Evolutionary conservation across 2,888 invertebrate species (phyloP).

Genomic region (Ormyrus labotus): DNA sequence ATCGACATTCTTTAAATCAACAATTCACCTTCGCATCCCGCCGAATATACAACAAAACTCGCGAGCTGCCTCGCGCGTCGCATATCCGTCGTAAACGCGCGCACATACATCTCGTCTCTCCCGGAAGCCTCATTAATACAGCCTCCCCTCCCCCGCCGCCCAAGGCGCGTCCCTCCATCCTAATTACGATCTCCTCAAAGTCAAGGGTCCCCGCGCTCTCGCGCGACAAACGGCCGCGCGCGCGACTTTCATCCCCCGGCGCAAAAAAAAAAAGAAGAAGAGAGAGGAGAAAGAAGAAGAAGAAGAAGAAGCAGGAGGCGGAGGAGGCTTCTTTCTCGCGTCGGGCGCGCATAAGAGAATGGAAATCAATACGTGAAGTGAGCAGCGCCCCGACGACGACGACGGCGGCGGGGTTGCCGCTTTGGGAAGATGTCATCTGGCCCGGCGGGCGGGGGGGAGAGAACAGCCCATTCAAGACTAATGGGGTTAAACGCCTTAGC

Average conservation of each 20-base stretch:
- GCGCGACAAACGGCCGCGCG: conserved; percentile 37
- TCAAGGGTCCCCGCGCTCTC: conserved; percentile 43
- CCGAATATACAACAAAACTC: too few relatives aligned
- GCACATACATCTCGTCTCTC: background rate
- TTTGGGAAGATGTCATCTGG: conserved; percentile 59
- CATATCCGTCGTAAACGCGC: too few relatives aligned
- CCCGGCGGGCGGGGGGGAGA: conserved; percentile 63
- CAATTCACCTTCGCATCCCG: too few relatives aligned
- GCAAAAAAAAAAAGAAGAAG: conserved; percentile 11
- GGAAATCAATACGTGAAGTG: conserved; percentile 75
- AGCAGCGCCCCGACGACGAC: conserved; percentile 59
- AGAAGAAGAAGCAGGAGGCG: conserved; percentile 4
- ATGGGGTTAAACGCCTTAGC: conserved; percentile 75
- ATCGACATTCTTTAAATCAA: too few relatives aligned
- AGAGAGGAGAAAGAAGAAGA: conserved; percentile 42
- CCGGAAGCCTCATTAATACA: conserved; percentile 41
- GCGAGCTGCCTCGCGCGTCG: too few relatives aligned
- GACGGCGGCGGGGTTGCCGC: conserved; percentile 34
- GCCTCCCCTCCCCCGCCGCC: background rate
- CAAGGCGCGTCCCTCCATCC: conserved; percentile 13
- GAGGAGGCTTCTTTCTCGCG: conserved; percentile 6
- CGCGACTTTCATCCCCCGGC: conserved; percentile 35
- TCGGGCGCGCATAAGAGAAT: conserved; percentile 71
- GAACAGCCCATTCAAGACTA: conserved; percentile 70
- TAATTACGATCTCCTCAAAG: conserved; percentile 53